Percentiles rank a stretch among this genome's conserved stretches.
phyloP scores from a whole-genome alignment of 2,113 vertebrate species.

The Percopsis transmontana region DNA sequence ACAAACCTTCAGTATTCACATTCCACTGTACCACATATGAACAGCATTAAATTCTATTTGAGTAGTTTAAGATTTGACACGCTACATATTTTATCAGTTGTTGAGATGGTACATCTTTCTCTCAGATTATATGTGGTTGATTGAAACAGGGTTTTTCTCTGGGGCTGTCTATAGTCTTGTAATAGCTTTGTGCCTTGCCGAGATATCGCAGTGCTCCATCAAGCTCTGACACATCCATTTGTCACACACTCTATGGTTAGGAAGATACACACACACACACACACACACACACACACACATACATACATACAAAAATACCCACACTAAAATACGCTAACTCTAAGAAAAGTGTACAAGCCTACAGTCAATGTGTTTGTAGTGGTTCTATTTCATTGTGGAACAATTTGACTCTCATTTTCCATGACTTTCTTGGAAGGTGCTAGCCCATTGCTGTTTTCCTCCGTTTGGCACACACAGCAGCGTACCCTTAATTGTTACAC shows the following conservation, averaged over 20 bases:
- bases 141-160: constrained; percentile 74
- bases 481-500: constrained; percentile 1
- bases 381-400: no score
- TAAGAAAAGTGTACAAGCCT: constrained; percentile 28
- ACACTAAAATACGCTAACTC: constrained; percentile 4
- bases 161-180: constrained; percentile 67
- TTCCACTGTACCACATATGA: constrained; percentile 1
- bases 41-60: constrained; percentile 10
- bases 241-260: constrained; percentile 71
- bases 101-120: constrained; percentile 51
- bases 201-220: constrained; percentile 73
- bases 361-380: constrained; percentile 39
- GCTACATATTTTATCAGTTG: constrained; percentile 45
- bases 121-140: constrained; percentile 68
- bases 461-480: neutral
- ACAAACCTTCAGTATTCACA: constrained; percentile 1
- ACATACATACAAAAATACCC: constrained; percentile 8
- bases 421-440: no score
- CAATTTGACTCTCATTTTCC: constrained; percentile 16
- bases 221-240: constrained; percentile 74
- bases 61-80: constrained; percentile 5
- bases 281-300: constrained; percentile 28
- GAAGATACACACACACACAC: constrained; percentile 60
- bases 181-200: constrained; percentile 72
- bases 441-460: no score